These are phyloP conservation scores for Huso huso DNA, from an alignment of 2,797 vertebrate species.

Conservation along the genomic window DNA sequence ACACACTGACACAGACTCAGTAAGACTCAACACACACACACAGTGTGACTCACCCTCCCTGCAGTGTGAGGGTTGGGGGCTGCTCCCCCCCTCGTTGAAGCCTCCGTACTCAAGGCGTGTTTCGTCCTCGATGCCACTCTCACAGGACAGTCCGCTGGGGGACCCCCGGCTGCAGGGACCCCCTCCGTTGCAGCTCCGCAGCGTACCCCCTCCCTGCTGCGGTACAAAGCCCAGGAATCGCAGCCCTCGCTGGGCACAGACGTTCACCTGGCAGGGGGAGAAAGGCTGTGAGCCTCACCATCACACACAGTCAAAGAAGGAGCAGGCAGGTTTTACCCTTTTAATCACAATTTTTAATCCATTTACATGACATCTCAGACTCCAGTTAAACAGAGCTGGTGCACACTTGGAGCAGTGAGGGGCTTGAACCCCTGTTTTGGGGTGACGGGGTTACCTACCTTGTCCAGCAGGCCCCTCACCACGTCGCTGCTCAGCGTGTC, in stretches of 20 bases:
- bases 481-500: conserved; percentile 75
- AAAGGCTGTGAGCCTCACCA: not conserved
- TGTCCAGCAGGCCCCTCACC: conserved; percentile 76
- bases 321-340: not conserved
- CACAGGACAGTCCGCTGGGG: conserved; percentile 42
- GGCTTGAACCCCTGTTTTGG: no score
- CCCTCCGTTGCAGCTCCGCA: conserved; percentile 42
- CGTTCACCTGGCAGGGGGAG: conserved; percentile 68
- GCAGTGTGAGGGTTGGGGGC: conserved; percentile 30
- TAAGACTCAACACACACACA: no score
- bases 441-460: conserved; percentile 55
- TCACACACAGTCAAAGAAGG: conserved; percentile 13
- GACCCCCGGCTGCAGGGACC: conserved; percentile 59
- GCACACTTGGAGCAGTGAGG: no score
- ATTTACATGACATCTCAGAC: not conserved
- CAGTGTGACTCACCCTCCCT: no score
- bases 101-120: conserved; percentile 54
- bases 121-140: conserved; percentile 58
- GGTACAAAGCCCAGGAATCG: conserved; percentile 82
- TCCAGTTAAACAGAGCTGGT: no score
- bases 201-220: conserved; percentile 53
- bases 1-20: no score
- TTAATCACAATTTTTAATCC: not conserved
- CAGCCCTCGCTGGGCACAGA: conserved; percentile 73
- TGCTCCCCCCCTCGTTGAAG: conserved; percentile 59